Evolutionary conservation across 2,797 vertebrate species (phyloP).

Genomic region (Poeciliopsis paucimaculata): DNA sequence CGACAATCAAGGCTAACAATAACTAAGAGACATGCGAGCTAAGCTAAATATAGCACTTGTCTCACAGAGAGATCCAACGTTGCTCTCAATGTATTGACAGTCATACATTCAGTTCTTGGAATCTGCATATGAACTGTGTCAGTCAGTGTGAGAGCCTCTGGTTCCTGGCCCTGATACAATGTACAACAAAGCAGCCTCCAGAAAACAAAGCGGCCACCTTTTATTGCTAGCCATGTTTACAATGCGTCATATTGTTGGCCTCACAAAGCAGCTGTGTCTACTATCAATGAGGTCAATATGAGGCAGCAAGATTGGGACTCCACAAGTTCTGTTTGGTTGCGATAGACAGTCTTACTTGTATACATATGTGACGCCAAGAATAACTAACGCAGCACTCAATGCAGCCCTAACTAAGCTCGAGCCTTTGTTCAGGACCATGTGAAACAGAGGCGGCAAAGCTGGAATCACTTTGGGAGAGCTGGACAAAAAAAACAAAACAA

Average conservation of each 20-base stretch:
- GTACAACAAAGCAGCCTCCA: constrained; percentile 2
- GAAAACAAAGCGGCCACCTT: constrained; percentile 34
- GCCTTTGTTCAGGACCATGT: constrained; percentile 31
- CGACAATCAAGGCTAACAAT: constrained; percentile 3
- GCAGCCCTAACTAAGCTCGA: constrained; percentile 14
- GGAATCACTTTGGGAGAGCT: constrained; percentile 23
- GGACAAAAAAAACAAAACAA: constrained; percentile 11
- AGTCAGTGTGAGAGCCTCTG: neutral
- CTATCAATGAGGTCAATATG: constrained; percentile 63
- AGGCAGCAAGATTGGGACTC: constrained; percentile 50
- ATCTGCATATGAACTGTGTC: neutral
- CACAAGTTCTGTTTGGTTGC: constrained; percentile 41
- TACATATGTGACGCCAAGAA: constrained; percentile 30
- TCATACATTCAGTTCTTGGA: neutral
- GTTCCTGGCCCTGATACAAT: neutral
- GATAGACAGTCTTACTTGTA: constrained; percentile 44
- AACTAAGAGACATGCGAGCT: neutral
- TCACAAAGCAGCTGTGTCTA: constrained; percentile 39
- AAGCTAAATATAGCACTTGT: constrained; percentile 1
- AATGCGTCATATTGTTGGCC: constrained; percentile 35
- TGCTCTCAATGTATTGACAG: neutral
- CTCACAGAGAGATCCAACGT: constrained; percentile 10
- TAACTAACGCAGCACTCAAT: constrained; percentile 22
- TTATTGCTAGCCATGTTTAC: constrained; percentile 27
- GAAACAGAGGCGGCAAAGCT: constrained; percentile 17